Evolutionary conservation across 2,888 invertebrate species (phyloP).

Genomic region (Kryphioiulus occultus): DNA sequence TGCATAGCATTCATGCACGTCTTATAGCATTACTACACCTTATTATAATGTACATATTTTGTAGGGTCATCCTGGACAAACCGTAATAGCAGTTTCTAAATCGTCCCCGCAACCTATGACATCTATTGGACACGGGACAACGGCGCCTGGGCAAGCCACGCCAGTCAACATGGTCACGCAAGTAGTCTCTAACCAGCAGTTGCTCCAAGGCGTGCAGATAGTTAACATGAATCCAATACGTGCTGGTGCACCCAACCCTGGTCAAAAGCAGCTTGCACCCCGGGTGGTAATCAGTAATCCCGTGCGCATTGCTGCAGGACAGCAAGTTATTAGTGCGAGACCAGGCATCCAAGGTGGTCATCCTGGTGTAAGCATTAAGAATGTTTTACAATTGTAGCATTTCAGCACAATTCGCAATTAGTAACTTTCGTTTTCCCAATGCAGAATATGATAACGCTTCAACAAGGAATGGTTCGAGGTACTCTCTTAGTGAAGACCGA

Average conservation of each 20-base stretch:
- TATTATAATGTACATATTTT: not conserved
- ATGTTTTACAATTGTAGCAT: not conserved
- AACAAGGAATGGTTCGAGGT: slow-evolving; percentile 82
- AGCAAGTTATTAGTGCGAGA: slow-evolving; percentile 80
- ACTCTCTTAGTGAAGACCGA: slow-evolving; percentile 95
- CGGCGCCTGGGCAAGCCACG: slow-evolving; percentile 26
- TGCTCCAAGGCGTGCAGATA: slow-evolving; percentile 70
- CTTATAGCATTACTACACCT: not conserved
- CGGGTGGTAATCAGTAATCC: slow-evolving; percentile 74
- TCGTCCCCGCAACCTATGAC: slow-evolving; percentile 29
- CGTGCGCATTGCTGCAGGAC: slow-evolving; percentile 64
- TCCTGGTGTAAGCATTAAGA: slow-evolving; percentile 45
- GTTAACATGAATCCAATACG: slow-evolving; percentile 76
- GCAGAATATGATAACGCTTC: slow-evolving; percentile 72
- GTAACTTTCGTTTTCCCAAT: too few species aligned
- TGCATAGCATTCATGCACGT: too few species aligned
- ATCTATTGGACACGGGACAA: slow-evolving; percentile 39
- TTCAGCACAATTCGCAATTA: not conserved
- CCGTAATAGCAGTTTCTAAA: slow-evolving; percentile 47
- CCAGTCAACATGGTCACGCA: slow-evolving; percentile 56
- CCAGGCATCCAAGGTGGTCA: slow-evolving; percentile 84
- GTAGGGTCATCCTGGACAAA: slow-evolving; percentile 48
- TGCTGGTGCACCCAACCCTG: slow-evolving; percentile 67
- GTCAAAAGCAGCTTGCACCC: slow-evolving; percentile 79
- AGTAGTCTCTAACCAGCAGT: slow-evolving; percentile 54